A percentile compares a stretch with the other conserved stretches of the same genome.
phyloP scores from a whole-genome alignment of 64 coral and sea anemone species.

The Platygyra sinensis region DNA sequence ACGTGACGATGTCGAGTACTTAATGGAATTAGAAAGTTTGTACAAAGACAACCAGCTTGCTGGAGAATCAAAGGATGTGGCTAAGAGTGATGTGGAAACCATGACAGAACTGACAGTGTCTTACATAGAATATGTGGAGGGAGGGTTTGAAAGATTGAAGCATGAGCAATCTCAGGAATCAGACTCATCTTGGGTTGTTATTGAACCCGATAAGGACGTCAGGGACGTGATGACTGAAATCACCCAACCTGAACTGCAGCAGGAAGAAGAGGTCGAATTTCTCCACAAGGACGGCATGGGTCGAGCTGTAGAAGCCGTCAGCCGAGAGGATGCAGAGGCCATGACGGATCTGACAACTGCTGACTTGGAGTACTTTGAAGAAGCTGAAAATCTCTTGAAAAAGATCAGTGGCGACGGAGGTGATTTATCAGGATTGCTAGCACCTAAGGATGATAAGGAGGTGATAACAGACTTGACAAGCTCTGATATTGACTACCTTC shows the following conservation, averaged over 20 bases:
- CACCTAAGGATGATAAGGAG: constrained; percentile 41
- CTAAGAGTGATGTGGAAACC: neutral
- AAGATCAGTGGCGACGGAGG: neutral
- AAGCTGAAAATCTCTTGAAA: constrained; percentile 38
- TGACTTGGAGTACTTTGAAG: constrained; percentile 36
- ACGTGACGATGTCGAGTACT: constrained; percentile 2
- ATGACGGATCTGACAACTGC: constrained; percentile 47
- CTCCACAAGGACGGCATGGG: neutral
- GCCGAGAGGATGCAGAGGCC: neutral
- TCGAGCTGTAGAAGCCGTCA: neutral
- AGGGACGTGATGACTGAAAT: constrained; percentile 2
- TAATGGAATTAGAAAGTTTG: constrained; percentile 1
- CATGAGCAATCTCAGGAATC: neutral
- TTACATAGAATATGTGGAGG: neutral
- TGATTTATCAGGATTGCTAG: constrained; percentile 2
- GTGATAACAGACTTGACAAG: constrained; percentile 25
- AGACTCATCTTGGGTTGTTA: constrained; percentile 38
- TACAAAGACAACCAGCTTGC: neutral
- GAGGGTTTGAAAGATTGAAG: neutral
- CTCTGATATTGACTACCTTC: constrained; percentile 38
- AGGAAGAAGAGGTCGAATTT: neutral
- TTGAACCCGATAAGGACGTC: neutral
- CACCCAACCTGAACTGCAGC: neutral
- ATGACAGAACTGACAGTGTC: neutral
- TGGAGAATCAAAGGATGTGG: neutral